Conservation (phyloP, 2,113 vertebrate genomes). For the Gadus chalcogrammus region DNA sequence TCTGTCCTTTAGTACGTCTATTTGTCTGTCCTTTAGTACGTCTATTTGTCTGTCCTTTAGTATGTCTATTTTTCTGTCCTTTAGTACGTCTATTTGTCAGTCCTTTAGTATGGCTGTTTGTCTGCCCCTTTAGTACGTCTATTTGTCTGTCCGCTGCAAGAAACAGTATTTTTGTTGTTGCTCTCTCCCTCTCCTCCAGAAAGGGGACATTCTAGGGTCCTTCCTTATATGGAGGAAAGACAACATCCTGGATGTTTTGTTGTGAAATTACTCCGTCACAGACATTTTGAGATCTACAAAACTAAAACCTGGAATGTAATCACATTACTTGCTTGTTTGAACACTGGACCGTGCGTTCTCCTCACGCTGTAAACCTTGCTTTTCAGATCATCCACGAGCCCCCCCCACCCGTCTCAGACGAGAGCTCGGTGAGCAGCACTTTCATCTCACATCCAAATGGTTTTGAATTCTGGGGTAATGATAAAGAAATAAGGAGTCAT, state of each 20-base stretch:
- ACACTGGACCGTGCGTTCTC: slow-evolving; percentile 8
- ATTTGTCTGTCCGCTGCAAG: not conserved
- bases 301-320: too few relatives aligned
- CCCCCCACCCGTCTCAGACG: slow-evolving; percentile 67
- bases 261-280: too few relatives aligned
- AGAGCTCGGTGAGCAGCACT: slow-evolving; percentile 69
- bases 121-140: not conserved
- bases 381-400: slow-evolving; percentile 75
- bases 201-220: slow-evolving; percentile 62
- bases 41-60: not conserved
- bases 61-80: not conserved
- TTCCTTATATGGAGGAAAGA: too few relatives aligned
- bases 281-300: too few relatives aligned
- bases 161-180: slow-evolving; percentile 18
- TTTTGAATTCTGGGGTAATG: too few relatives aligned
- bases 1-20: not conserved
- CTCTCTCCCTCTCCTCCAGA: slow-evolving; percentile 4
- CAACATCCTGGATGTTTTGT: too few relatives aligned
- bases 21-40: not conserved
- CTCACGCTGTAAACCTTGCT: slow-evolving; percentile 5
- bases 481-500: too few relatives aligned
- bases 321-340: slow-evolving; percentile 1
- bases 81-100: not conserved
- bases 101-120: not conserved
- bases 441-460: too few relatives aligned